Evolutionary conservation across 2,113 vertebrate genomes (phyloP), one percentile per base, ranked within the genome.

Genomic region (Noturus placidus): DNA sequence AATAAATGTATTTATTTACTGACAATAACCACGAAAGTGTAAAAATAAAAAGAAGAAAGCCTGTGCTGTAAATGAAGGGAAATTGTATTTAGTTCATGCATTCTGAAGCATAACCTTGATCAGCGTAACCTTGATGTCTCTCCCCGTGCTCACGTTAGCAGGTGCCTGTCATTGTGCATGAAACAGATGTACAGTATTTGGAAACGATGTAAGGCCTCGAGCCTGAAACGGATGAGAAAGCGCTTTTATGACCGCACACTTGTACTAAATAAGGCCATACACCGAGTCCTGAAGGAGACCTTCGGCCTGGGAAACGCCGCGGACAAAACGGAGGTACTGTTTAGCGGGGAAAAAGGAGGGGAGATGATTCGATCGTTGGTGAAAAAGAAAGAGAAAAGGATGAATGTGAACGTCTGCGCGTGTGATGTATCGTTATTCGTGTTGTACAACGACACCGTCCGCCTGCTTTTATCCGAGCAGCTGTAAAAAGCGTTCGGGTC

Each of bases 31-130:
- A 33, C 6, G 11, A 33, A 33, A 33, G 30, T 2, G 30, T 80
- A 50, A 74, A 74, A 42, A 76, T 30, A n/a, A 76, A 76, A 46
- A n/a, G n/a, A n/a, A n/a, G n/a, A 76, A 78, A 15, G 0, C 14
- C 46, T n/a, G 15, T 1, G 2, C 27, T 78, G 46, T 52, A 54
- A 8, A 14, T 35, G 78, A 22, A 35, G n/a, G 22, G 79, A 82
- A 38, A 38, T 61, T 19, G 56, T 82, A 15, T 82, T 42, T 61
- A 82, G 61, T 82, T 82, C 56, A 82, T 59, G n/a, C 50, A 11
- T 33, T 81, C 57, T 61, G 3, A 82, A 5, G 30, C 5, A 3
- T 57, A 56, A 57, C 52, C 77, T 56, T 17, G 6, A 57, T 33
- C n/a, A 0, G 79, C 6, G 17, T 38, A 25, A 25, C 79, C 79